Evolutionary conservation across 35 echinoderm and acorn worm genomes (phyloP), one percentile per base, ranked within the genome.

Genomic region (Acanthaster planci): DNA sequence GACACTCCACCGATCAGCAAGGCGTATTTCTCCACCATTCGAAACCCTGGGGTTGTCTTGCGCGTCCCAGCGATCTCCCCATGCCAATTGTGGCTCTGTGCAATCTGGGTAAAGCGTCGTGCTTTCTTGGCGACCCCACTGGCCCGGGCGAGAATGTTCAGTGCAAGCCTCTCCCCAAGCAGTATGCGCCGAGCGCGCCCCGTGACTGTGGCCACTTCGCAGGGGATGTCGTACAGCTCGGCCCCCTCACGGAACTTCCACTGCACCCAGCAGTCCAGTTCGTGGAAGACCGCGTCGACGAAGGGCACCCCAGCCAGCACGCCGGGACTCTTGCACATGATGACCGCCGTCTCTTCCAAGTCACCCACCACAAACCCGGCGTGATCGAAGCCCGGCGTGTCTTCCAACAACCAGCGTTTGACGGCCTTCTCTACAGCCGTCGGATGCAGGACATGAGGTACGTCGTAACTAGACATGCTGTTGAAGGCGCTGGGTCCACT

Each of bases 21-120:
- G 9, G 91, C 84, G 38, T 99, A 99, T 72, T 99, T 99, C 82
- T 99, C 96, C 17, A 91, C 96, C 36, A 99, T 40, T 39, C 96
- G 75, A 79, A 99, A 99, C 15, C 96, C 96, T 21, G 96, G 96
- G 7, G 96, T 99, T 8, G 96, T 99, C 86, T 99, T 99, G 21
- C 96, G 80, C 0, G 96, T 91, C 35, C 96, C 96, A 8, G 96
- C 96, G 32, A 99, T 84, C 75, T 89, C 81, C 7, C 96, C 96
- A 77, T 89, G 89, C 96, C 96, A 99, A 15, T 52, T 38, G 52
- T 53, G 58, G 31, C 79, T 47, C 5, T 86, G 80, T 3, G 86
- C 96, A 18, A 94, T 82, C 29, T 88, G 81, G 15, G 80, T 59
- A 12, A 94, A 72, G n/a, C 77, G 79, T 84, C 77, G 87, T 14